A percentile compares a stretch with the other conserved stretches of the same genome.
phyloP scores from a whole-genome alignment of 2,113 vertebrate genomes.

The Macaca mulatta region DNA sequence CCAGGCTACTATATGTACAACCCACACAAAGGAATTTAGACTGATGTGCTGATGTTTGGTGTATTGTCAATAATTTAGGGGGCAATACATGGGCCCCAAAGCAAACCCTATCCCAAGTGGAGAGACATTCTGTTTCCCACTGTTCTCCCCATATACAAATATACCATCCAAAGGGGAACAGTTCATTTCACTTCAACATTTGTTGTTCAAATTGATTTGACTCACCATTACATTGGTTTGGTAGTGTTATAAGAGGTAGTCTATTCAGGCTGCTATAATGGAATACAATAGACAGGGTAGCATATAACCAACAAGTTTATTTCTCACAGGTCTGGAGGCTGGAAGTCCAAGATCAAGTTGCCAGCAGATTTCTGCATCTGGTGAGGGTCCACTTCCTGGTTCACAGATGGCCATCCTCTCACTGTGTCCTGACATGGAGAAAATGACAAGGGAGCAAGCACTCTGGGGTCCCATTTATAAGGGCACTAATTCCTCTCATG shows the following conservation, averaged over 20 bases:
- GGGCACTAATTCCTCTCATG: neutral
- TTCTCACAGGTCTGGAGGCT: too few relatives aligned
- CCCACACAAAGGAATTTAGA: neutral
- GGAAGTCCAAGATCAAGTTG: too few relatives aligned
- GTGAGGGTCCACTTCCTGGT: too few relatives aligned
- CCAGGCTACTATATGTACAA: neutral
- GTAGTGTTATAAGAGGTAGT: too few relatives aligned
- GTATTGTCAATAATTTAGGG: neutral
- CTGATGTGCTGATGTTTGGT: neutral
- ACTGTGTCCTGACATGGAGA: neutral
- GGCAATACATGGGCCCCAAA: neutral
- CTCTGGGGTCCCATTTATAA: neutral
- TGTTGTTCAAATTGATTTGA: too few relatives aligned
- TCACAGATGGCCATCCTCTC: too few relatives aligned
- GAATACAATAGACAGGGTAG: neutral
- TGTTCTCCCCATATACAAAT: neutral
- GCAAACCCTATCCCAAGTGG: neutral
- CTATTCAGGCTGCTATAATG: neutral
- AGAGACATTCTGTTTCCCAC: neutral
- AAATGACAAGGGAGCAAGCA: neutral
- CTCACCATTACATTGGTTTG: too few relatives aligned
- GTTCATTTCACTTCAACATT: neutral
- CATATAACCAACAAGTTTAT: neutral
- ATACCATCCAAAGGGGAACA: neutral
- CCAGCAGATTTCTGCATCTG: too few relatives aligned